Base-by-base conservation (phyloP, 2,113 vertebrate genomes). In the Xiphorhynchus elegans region DNA sequence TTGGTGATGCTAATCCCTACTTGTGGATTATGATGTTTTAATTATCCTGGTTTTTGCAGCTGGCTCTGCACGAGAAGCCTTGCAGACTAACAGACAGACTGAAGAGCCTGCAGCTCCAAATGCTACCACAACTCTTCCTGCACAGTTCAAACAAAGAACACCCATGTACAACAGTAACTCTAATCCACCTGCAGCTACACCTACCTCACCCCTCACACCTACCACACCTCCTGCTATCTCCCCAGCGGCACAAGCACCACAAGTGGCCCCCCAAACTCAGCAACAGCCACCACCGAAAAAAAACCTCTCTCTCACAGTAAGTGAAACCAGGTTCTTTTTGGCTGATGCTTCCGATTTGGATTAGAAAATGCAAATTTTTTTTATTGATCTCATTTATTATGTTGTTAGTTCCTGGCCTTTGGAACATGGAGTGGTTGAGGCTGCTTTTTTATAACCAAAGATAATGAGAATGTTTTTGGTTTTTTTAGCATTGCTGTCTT, bases 101-200 rank as follows among this genome's bases (percentile, higher is more conserved):
- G 99, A 99, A 94, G 99, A 99, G 91, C 97, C 99, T 20, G 91
- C 98, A 4, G 93, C 98, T 35, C 97, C 98, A 9, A 97, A 95
- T 81, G 94, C 98, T 69, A 95, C 98, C n/a, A 90, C 96, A 62
- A 63, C 92, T 84, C 97, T 99, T 52, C 98, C 99, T 1, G 96
- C 98, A 12, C 99, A 99, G 93, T 99, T 99, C 97, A 99, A 99
- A 94, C 99, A 99, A 96, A 98, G 99, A 93, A 98, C 99, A 6
- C 98, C 99, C 16, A 98, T 99, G 99, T 99, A 99, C 97, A 99
- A 99, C 60, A 99, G 99, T 39, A 97, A 98, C 95, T 98, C 98
- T 72, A 98, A 98, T 28, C 98, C 98, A 13, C 93, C 97, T 31
- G 74, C 95, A 23, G 97, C 98, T 55, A 97, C 97, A 3, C 98